Base-by-base conservation (phyloP, 1,140 invertebrate species). In the Rhopalosiphum padi region DNA sequence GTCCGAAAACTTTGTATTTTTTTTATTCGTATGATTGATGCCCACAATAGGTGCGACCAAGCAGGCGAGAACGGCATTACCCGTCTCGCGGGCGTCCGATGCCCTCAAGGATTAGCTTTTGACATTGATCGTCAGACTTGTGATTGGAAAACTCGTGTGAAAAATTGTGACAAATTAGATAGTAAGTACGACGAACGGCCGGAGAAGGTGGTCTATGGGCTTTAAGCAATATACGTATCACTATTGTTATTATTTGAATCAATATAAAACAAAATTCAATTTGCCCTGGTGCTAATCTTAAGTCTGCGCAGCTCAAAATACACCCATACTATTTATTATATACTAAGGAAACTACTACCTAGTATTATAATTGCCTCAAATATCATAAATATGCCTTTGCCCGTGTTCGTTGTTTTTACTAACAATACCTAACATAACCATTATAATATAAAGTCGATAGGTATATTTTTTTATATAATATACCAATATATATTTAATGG, bases 111-210 rank as follows among this genome's bases (percentile, higher is more conserved):
- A 95, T 96, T 99, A 95, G 98, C 98, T 95, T 99, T 99, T 96
- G 98, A 99, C 97, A 97, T 99, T 95, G 97, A 98, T 95, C 96
- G 98, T 95, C 98, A 99, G 95, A 98, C 98, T 94, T 99, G 98
- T 96, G 98, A 99, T 96, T 99, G 98, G 98, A 99, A 98, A 97
- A 97, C 97, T 95, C 97, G 98, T 96, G 98, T 99, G 96, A 98
- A 98, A 96, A 98, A 98, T 97, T 99, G 98, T 96, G 97, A 98
- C 96, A 96, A 97, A 95, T 95, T 97, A 95, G 98, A 98, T 96
- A 98, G 98, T 98, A 98, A 98, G 98, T 97, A 94, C 77, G 48
- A 37, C 48, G 90, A 92, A 77, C 90, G 68, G 41, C 22, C 35
- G 90, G 90, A 82, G 37, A 85, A 93, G 23, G 48, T 93, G 46